Percentiles rank a stretch among this genome's conserved stretches.
phyloP scores from a whole-genome alignment of 2,113 vertebrate species.

The Mystacornis crossleyi region DNA sequence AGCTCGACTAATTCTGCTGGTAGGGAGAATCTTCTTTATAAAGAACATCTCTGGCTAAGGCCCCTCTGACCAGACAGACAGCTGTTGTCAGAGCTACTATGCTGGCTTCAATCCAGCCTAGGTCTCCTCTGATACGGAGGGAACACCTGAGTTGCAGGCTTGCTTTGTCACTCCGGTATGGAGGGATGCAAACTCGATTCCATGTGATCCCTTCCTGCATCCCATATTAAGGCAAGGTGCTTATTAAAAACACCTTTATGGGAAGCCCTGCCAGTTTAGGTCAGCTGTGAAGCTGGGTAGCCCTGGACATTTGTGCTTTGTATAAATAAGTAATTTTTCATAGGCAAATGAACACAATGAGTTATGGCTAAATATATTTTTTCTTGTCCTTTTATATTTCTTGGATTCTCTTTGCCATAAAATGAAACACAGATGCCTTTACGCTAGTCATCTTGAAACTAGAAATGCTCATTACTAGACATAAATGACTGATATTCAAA shows the following conservation, averaged over 20 bases:
- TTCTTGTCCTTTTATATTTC: background rate
- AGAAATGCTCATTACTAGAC: background rate
- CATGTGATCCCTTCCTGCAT: background rate
- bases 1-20: background rate
- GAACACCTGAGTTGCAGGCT: background rate
- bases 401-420: background rate
- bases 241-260: background rate
- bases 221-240: background rate
- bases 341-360: background rate
- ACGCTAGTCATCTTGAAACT: slow-evolving; percentile 9
- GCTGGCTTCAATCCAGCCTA: background rate
- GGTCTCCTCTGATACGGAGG: background rate
- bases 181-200: background rate
- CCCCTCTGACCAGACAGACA: background rate
- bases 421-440: background rate
- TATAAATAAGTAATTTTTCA: background rate
- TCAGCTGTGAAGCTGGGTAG: background rate
- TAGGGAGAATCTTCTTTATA: background rate
- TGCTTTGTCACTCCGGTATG: background rate
- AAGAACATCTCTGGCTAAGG: background rate
- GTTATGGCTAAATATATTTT: background rate
- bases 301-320: background rate
- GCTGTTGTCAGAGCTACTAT: background rate
- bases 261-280: background rate
- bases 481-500: background rate